phyloP scores from a whole-genome alignment of 1,140 invertebrate genomes.

The Bradynema listronoti region DNA sequence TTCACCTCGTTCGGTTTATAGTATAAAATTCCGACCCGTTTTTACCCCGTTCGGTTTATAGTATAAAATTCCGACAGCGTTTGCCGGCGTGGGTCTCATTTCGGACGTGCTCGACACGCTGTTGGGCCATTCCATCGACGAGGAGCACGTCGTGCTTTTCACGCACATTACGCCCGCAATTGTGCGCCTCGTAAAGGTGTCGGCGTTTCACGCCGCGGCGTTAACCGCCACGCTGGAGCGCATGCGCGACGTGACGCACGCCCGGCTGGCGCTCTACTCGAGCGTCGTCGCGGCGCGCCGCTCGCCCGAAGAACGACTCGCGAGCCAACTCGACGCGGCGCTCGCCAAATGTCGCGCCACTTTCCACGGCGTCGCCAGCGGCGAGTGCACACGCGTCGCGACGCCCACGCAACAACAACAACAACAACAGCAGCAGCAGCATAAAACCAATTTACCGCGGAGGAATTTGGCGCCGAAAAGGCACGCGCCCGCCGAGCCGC shows the following conservation, averaged over 20 bases:
- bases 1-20: conserved; percentile 18
- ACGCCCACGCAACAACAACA: no score
- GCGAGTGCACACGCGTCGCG: no score
- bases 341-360: no score
- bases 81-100: conserved; percentile 28
- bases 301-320: no score
- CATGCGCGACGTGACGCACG: conserved; percentile 20
- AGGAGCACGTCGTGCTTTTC: conserved; percentile 33
- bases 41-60: conserved; percentile 18
- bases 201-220: conserved; percentile 26
- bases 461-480: no score
- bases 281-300: no score
- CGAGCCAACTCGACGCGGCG: no score
- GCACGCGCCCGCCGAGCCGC: no score
- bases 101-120: conserved; percentile 35
- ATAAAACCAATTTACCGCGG: no score
- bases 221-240: conserved; percentile 18
- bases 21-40: conserved; percentile 29
- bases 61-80: conserved; percentile 40
- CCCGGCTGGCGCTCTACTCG: conserved; percentile 28
- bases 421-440: no score
- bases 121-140: conserved; percentile 13
- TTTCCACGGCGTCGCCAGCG: no score
- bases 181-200: conserved; percentile 26
- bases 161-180: conserved; percentile 28